Evolutionary conservation across 2,113 vertebrate species (phyloP), one percentile per base, ranked within the genome.

Genomic region (Passer domesticus): DNA sequence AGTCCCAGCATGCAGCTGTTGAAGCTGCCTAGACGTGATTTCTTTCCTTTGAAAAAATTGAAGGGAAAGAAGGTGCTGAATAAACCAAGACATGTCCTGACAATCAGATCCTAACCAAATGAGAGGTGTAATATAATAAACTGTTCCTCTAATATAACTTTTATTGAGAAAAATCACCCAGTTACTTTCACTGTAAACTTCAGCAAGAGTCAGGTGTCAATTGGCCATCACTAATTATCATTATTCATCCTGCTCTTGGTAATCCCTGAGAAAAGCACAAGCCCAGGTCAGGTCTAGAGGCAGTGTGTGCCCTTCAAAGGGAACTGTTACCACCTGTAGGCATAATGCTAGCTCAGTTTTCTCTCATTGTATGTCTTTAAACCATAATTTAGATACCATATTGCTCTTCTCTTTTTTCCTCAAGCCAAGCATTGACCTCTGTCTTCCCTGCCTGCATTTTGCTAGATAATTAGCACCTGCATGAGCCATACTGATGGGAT

Each of bases 381-480:
- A 80, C 15, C 30, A 64, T 92, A 63, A 80, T 83, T 92, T 66
- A 74, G 68, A 66, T 62, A 67, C 52, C 1, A 0, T 64, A 72
- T 49, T 74, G 73, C 33, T 64, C 43, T 5, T 66, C 47, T 79
- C 16, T 63, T 63, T 80, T 73, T 64, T 12, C 17, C 77, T 92
- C 33, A 66, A 88, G 55, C 15, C 18, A 6, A 91, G 37, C 31
- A 28, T 24, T 92, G 60, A 89, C 35, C 60, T 86, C 68, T 89
- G 27, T 72, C 75, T 74, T 63, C 60, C 35, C 55, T 87, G 63
- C 33, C 52, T 78, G 60, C 24, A 28, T 83, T 96, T 77, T 88
- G 35, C 55, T 70, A 79, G 87, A 64, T 91, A 93, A 96, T 86
- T 88, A 88, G 59, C 35, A 82, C 56, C 77, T 53, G 20, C n/a